Evolutionary conservation across 2,797 vertebrate species (phyloP).

Genomic region (Mustela erminea): DNA sequence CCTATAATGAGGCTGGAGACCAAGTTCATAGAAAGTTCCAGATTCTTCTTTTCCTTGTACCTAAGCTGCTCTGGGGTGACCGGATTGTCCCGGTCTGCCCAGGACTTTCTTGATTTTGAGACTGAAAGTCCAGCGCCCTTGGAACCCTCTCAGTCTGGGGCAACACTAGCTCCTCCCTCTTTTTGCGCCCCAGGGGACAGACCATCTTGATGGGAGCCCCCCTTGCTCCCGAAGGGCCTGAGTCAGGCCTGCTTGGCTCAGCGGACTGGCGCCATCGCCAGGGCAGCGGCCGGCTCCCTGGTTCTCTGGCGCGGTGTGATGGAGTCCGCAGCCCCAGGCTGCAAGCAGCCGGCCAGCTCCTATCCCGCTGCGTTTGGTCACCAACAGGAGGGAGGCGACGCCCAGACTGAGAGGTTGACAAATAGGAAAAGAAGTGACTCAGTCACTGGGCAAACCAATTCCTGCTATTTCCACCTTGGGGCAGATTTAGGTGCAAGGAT

Average conservation of each 20-base stretch:
- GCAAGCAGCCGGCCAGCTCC: not conserved
- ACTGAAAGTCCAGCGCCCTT: not conserved
- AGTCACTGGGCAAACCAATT: not conserved
- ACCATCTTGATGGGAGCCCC: not conserved
- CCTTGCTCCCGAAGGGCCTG: not conserved
- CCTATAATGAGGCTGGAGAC: not conserved
- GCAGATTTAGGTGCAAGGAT: slow-evolving; percentile 1
- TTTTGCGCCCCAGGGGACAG: not conserved
- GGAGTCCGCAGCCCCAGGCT: not conserved
- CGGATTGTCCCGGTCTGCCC: not conserved
- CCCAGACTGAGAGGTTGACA: not conserved
- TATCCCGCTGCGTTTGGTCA: not conserved
- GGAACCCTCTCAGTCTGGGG: not conserved
- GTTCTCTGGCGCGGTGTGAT: not conserved
- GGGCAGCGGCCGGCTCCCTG: rapidly evolving
- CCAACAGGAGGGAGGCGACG: not conserved
- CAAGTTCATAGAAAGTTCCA: not conserved
- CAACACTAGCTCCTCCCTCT: not conserved
- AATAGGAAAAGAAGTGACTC: not conserved
- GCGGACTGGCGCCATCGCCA: not conserved
- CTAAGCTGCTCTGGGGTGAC: not conserved
- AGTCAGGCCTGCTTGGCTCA: not conserved
- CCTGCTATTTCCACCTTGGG: not conserved
- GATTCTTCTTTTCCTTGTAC: not conserved
- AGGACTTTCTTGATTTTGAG: not conserved